Percentiles rank a stretch among this genome's conserved stretches.
Evolutionary conservation across 2,113 vertebrate genomes (phyloP).

Genomic region (Anguilla rostrata): DNA sequence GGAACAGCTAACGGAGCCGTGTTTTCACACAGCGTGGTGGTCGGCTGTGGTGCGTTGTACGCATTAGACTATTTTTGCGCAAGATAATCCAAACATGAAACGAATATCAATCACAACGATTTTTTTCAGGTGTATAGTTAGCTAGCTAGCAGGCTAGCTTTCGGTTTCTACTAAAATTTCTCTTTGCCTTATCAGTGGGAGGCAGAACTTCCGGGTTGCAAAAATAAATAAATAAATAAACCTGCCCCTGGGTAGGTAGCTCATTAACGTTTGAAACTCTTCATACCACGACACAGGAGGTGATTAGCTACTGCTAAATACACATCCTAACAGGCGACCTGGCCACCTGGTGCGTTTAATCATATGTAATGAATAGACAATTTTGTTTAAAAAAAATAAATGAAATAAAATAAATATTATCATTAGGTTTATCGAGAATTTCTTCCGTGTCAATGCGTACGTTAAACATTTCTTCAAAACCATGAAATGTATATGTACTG

Average conservation of each 20-base stretch:
- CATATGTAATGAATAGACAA: neutral
- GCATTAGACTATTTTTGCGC: neutral
- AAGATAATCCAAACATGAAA: neutral
- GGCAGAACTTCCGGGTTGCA: slow-evolving; percentile 24
- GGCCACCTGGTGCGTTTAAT: neutral
- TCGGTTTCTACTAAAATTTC: slow-evolving; percentile 15
- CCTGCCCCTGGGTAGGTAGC: neutral
- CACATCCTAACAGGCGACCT: neutral
- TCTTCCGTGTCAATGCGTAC: neutral
- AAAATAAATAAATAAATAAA: neutral
- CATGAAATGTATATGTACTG: neutral
- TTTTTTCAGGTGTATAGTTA: neutral
- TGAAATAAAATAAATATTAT: neutral
- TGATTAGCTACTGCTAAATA: neutral
- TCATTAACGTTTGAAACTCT: neutral
- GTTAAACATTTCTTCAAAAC: neutral
- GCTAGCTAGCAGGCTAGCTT: slow-evolving; percentile 12
- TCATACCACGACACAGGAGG: neutral
- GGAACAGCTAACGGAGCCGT: neutral
- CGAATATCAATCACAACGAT: neutral
- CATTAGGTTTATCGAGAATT: neutral
- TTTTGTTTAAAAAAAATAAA: neutral
- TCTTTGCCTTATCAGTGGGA: slow-evolving; percentile 6
- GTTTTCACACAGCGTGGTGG: neutral
- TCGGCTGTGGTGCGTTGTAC: slow-evolving; percentile 13